A percentile compares a stretch with the other conserved stretches of the same genome.
Evolutionary conservation across 2,113 vertebrate genomes (phyloP).

Genomic region (Hipposideros armiger): DNA sequence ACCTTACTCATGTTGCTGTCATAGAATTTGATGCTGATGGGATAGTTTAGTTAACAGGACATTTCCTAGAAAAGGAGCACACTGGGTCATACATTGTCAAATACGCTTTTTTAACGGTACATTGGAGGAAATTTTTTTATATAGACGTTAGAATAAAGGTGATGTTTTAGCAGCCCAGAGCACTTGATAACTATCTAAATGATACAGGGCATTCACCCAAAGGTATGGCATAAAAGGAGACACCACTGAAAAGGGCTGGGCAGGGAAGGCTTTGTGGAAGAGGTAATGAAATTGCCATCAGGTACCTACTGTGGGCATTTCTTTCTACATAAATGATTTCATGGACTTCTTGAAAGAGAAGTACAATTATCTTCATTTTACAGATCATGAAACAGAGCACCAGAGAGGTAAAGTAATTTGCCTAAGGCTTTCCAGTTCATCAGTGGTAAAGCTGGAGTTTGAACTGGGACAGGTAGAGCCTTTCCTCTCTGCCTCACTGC

Average conservation of each 20-base stretch:
- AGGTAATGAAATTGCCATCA: not conserved
- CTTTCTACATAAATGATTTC: conserved; percentile 20
- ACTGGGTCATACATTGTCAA: not conserved
- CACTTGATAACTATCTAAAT: not conserved
- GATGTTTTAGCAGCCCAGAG: conserved; percentile 24
- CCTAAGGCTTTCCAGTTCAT: conserved; percentile 19
- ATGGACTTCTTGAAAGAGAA: conserved; percentile 48
- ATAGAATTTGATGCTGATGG: not conserved
- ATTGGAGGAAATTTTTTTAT: not conserved
- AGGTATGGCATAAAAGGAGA: not conserved
- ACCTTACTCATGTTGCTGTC: conserved; percentile 25
- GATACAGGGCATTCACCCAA: conserved; percentile 22
- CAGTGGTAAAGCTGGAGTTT: not conserved
- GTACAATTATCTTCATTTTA: conserved; percentile 21
- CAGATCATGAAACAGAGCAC: not conserved
- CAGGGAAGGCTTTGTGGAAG: not conserved
- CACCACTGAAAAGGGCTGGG: conserved; percentile 15
- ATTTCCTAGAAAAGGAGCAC: conserved; percentile 44
- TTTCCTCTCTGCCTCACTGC: not conserved
- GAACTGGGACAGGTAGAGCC: not conserved
- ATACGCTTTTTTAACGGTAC: not conserved
- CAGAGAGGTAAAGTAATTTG: not conserved
- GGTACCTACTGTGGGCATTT: not conserved
- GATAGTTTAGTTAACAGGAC: not conserved
- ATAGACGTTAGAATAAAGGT: conserved; percentile 33